Percentiles rank a stretch among this genome's conserved stretches.
Conservation (phyloP, 2,113 vertebrate species). For the Pimephales promelas region DNA sequence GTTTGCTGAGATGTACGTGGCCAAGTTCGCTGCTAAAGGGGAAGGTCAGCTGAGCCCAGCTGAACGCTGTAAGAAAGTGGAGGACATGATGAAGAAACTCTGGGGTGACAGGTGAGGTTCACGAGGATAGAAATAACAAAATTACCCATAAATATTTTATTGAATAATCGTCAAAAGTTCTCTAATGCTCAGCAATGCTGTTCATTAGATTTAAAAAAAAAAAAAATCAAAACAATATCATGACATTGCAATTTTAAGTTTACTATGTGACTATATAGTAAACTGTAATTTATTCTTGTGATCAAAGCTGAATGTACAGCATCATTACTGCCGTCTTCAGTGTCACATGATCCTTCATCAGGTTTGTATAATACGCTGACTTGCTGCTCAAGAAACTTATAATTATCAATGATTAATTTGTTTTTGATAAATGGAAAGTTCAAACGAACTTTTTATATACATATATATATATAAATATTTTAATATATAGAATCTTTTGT, state of each 20-base stretch:
- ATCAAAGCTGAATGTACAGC: neutral
- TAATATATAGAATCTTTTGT: no score
- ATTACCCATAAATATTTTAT: no score
- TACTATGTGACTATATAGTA: neutral
- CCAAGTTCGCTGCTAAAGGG: constrained; percentile 92
- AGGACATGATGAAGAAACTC: constrained; percentile 98
- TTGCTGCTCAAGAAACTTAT: neutral
- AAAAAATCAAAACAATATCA: neutral
- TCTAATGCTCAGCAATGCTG: neutral
- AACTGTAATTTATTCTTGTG: neutral
- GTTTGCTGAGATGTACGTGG: constrained; percentile 95
- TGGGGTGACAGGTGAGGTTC: constrained; percentile 89
- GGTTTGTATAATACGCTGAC: neutral
- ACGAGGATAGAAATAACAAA: no score
- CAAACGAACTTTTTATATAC: no score
- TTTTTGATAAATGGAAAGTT: neutral
- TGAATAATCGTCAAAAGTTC: no score
- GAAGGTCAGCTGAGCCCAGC: constrained; percentile 77
- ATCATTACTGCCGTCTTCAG: neutral
- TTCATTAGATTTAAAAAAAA: neutral
- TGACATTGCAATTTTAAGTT: neutral
- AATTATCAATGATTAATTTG: neutral
- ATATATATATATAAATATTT: no score
- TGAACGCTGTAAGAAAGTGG: constrained; percentile 91
- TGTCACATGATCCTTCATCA: neutral